These are phyloP conservation scores for Cartodere bifasciata DNA, from an alignment of 2,888 invertebrate genomes.

Conservation along the genomic window DNA sequence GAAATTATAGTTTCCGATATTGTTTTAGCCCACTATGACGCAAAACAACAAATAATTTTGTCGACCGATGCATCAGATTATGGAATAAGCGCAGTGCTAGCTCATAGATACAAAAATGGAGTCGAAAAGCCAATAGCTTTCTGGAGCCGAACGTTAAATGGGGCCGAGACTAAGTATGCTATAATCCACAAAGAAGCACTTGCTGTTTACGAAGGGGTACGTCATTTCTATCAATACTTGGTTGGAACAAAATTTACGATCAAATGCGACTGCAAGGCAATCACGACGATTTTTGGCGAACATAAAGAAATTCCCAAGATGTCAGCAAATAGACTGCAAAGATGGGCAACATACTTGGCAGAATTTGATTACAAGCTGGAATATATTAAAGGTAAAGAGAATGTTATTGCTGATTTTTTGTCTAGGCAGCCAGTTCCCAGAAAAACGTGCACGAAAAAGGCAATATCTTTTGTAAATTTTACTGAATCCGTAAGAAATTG, in stretches of 20 bases:
- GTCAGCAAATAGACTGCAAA: conserved; percentile 9
- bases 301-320: conserved; percentile 7
- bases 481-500: too few relatives aligned
- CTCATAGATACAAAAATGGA: conserved; percentile 20
- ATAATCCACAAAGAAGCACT: conserved; percentile 19
- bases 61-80: conserved; percentile 9
- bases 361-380: conserved; percentile 10
- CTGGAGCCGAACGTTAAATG: conserved; percentile 21
- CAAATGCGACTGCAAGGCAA: conserved; percentile 4
- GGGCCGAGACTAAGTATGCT: conserved; percentile 17
- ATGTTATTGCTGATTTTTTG: conserved; percentile 17
- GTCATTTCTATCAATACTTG: too few relatives aligned
- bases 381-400: conserved; percentile 13
- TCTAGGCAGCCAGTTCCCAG: conserved; percentile 11
- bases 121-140: conserved; percentile 24
- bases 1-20: conserved; percentile 12
- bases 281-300: conserved; percentile 6
- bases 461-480: too few relatives aligned
- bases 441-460: too few relatives aligned
- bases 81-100: conserved; percentile 22
- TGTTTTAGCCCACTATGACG: conserved; percentile 15
- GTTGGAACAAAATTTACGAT: conserved; percentile 7
- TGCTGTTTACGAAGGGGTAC: conserved; percentile 14
- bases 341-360: conserved; percentile 11
- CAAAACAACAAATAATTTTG: conserved; percentile 12